Base-by-base conservation (phyloP, 2,797 vertebrate species). In the Notolepis coatsorum region DNA sequence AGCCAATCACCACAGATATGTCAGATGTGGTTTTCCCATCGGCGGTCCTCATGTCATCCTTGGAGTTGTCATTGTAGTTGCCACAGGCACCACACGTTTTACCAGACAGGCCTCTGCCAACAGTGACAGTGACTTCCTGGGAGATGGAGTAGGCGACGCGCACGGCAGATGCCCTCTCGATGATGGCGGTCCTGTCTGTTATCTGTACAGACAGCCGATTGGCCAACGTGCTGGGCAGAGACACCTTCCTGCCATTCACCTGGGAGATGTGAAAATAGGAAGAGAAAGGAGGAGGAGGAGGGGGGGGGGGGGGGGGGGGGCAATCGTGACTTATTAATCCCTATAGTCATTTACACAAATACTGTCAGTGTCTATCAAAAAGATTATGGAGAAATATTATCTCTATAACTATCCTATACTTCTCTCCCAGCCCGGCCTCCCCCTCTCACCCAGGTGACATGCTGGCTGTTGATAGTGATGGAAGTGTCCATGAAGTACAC, bases 81-180 rank as follows among this genome's bases (percentile, higher is more conserved):
- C 93, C 93, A n/a, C 94, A 95, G 46, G 90, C 90, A 0, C 93
- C 92, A 2, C 93, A 94, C 54, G 93, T 57, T 57, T 71, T 68
- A 21, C 72, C 73, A 0, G 68, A 67, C n/a, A 93, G 78, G 27
- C 23, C 59, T 0, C 46, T 18, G 7, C 61, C 60, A 35, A 90
- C 55, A 2, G 59, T 79, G 55, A 95, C 50, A 0, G 41, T 57
- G 43, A 95, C 68, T 53, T 87, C 79, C 50, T 85, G 86, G 0
- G 77, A 60, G 24, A 65, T 17, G 7, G 82, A 83, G 62, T 91
- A 86, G 46, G 65, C 81, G 67, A 95, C 84, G 43, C 28, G 75
- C 56, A 94, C 64, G 13, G 47, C 60, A 3, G 80, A 84, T 0
- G 13, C 45, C 72, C 60, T 85, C 66, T 79, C 53, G 18, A 94